Evolutionary conservation across 2,888 invertebrate genomes (phyloP), one percentile per base, ranked within the genome.

Genomic region (Cybosia mesomella): DNA sequence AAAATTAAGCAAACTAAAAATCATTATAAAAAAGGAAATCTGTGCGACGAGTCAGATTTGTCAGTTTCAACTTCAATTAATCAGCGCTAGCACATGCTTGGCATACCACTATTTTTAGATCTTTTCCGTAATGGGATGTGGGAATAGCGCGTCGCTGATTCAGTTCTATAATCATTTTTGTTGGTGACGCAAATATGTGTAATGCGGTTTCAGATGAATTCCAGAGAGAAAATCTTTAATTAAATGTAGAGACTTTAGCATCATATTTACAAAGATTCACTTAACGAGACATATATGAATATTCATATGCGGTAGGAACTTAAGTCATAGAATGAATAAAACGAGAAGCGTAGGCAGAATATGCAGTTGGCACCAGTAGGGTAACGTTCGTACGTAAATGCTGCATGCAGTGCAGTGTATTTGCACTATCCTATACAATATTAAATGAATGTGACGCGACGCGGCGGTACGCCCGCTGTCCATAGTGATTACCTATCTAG

Each of bases 381-480:
- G 71, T 73, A 73, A 63, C 24, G 71, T 75, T 68, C 63, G 59
- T 73, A 77, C 75, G 77, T 77, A 78, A 79, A 80, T 77, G 77
- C 71, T 76, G 77, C 75, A 79, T 80, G 81, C 79, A 82, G 76
- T 82, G 83, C 83, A 82, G 2, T 28, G 2, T 4, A 4, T 80
- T 86, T 49, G 86, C 87, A 85, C 86, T 83, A 82, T 83, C 73
- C 83, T 84, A 87, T 87, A 90, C 88, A 91, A 92, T 92, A 92
- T 87, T 91, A 89, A 88, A 91, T 86, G 86, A 87, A 88, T 83
- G 85, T 5, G 28, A 5, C 28, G 83, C 84, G 85, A 5, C 84
- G 83, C 86, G 82, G 82, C 80, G 77, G 81, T 2, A 72, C 77
- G 73, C 74, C 77, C 77, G 75, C 82, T 85, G 85, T 81, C 87